A percentile compares a stretch with the other conserved stretches of the same genome.
phyloP scores from a whole-genome alignment of 2,113 vertebrate genomes.

The Suncus etruscus region DNA sequence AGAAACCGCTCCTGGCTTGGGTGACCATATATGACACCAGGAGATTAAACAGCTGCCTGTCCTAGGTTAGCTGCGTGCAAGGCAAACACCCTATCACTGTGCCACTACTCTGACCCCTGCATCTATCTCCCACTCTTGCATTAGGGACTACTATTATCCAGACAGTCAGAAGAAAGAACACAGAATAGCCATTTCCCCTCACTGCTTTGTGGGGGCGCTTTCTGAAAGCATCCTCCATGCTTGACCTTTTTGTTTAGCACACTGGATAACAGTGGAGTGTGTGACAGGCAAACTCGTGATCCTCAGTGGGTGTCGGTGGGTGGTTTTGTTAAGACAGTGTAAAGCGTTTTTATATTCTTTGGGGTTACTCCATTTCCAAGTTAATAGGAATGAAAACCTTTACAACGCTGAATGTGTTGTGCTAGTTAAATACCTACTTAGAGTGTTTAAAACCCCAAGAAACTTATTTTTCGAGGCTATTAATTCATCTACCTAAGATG shows the following conservation, averaged over 20 bases:
- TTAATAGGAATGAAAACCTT: not conserved
- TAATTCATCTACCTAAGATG: not conserved
- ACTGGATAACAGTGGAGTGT: not conserved
- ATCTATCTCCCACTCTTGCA: not conserved
- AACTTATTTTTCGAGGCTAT: not conserved
- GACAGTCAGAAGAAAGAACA: not conserved
- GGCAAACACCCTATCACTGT: no score
- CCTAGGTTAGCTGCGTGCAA: no score
- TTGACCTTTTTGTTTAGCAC: not conserved
- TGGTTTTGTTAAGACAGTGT: not conserved
- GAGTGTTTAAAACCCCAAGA: not conserved
- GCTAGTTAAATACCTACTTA: not conserved
- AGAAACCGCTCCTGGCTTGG: no score
- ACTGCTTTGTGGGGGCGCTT: not conserved
- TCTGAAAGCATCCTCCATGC: not conserved
- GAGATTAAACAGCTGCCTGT: no score
- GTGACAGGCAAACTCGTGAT: not conserved
- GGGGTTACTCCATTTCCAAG: not conserved
- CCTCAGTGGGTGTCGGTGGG: not conserved
- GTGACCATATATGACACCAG: no score
- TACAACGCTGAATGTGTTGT: not conserved
- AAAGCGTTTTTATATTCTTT: slow-evolving; percentile 4
- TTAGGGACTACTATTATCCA: not conserved
- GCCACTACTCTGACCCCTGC: no score
- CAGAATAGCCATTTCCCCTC: not conserved